These are phyloP conservation scores for Oophaga pumilio DNA, from an alignment of 2,113 vertebrate genomes.

Conservation along the genomic window DNA sequence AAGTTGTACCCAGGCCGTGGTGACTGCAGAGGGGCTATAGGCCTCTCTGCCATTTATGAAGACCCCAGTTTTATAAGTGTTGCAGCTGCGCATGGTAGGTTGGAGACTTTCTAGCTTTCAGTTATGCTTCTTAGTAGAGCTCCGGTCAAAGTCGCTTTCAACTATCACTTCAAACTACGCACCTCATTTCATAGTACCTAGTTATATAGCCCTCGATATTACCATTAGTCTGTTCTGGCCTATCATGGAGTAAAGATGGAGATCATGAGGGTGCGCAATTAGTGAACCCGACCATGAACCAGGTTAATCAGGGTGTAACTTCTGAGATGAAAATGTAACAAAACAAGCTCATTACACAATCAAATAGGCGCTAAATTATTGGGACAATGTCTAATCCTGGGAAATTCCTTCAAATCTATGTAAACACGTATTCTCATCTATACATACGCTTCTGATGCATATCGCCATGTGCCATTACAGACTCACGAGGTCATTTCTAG, in stretches of 20 bases:
- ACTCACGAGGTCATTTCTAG: neutral
- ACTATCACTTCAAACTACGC: too few species aligned
- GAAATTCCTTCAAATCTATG: neutral
- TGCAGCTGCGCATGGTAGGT: neutral
- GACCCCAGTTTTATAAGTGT: neutral
- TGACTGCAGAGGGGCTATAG: too few species aligned
- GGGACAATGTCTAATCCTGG: slow-evolving; percentile 1
- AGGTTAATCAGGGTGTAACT: neutral
- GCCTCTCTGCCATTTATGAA: too few species aligned
- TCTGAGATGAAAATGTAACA: neutral
- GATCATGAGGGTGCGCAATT: neutral
- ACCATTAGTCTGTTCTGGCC: neutral
- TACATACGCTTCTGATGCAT: neutral
- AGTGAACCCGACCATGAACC: neutral
- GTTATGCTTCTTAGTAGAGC: neutral
- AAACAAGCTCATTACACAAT: neutral
- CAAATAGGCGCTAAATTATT: neutral
- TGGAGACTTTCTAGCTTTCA: neutral
- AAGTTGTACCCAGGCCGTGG: too few species aligned
- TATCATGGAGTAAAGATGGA: neutral
- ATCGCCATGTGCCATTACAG: slow-evolving; percentile 1
- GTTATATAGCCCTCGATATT: neutral
- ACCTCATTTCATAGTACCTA: neutral
- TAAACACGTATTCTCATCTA: neutral
- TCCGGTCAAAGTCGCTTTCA: neutral